Percentiles rank a stretch among this genome's conserved stretches.
phyloP scores from a whole-genome alignment of 1,140 invertebrate species.

The Capitella teleta region DNA sequence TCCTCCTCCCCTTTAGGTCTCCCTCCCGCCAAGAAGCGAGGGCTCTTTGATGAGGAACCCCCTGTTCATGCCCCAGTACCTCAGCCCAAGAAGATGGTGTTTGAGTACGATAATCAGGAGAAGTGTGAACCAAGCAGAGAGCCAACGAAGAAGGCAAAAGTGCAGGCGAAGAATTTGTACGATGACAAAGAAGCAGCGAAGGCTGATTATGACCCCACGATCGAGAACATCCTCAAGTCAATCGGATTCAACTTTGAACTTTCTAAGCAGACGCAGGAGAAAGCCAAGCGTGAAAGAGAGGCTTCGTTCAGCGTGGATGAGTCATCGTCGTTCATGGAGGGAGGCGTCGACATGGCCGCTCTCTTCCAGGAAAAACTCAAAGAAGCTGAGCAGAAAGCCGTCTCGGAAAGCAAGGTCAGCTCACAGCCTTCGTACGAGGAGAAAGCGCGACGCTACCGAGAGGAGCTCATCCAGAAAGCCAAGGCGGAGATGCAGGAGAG shows the following conservation, averaged over 20 bases:
- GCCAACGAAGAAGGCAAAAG: too few relatives aligned
- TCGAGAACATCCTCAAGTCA: slow-evolving; percentile 37
- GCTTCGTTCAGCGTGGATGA: slow-evolving; percentile 14
- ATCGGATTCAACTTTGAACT: slow-evolving; percentile 41
- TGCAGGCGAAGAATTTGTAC: not conserved
- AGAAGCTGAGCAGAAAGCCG: not conserved
- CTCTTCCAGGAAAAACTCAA: too few relatives aligned
- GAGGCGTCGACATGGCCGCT: slow-evolving; percentile 16
- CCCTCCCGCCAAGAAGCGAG: not conserved
- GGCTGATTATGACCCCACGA: slow-evolving; percentile 23
- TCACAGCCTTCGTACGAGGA: not conserved
- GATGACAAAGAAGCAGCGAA: not conserved
- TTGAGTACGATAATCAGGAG: not conserved
- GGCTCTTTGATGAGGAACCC: slow-evolving; percentile 2
- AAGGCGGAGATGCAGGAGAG: not conserved
- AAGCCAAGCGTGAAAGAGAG: slow-evolving; percentile 15
- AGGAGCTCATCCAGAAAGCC: not conserved
- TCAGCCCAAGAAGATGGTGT: not conserved
- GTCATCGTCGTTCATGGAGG: slow-evolving; percentile 29
- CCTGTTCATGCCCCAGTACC: not conserved
- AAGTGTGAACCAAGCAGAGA: not conserved
- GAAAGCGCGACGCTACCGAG: slow-evolving; percentile 1
- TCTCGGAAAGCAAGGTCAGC: not conserved
- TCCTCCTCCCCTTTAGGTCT: not conserved
- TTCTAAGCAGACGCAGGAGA: slow-evolving; percentile 38